Conservation (phyloP, 1,140 invertebrate species). For the Drosophila pachea region DNA sequence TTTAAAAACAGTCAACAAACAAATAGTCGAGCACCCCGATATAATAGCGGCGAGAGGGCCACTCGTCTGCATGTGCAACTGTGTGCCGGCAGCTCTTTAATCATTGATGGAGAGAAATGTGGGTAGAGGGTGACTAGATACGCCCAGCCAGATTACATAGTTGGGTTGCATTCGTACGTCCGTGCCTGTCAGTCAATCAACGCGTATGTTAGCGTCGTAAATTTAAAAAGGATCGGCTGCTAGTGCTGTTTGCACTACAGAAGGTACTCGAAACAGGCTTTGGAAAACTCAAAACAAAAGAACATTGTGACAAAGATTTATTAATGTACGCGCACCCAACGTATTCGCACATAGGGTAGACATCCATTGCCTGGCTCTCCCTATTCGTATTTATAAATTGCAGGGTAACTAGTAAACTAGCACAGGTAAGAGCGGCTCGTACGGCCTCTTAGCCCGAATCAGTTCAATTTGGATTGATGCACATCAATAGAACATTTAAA, state of each 20-base stretch:
- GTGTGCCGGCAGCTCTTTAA: constrained; percentile 71
- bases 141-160: neutral
- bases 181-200: constrained; percentile 60
- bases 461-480: too few relatives aligned
- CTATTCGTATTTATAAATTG: constrained; percentile 45
- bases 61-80: constrained; percentile 42
- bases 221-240: constrained; percentile 66
- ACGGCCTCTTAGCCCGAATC: too few relatives aligned
- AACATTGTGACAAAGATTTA: constrained; percentile 76
- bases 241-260: constrained; percentile 4
- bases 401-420: constrained; percentile 36
- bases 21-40: constrained; percentile 9
- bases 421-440: too few relatives aligned
- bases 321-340: constrained; percentile 44
- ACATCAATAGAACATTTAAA: too few relatives aligned
- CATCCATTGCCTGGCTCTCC: constrained; percentile 52
- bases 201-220: constrained; percentile 74
- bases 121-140: neutral
- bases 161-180: neutral
- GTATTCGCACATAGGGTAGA: constrained; percentile 9
- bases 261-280: constrained; percentile 24
- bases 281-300: constrained; percentile 74
- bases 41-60: constrained; percentile 20
- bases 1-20: constrained; percentile 29
- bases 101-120: constrained; percentile 34